A percentile compares a stretch with the other conserved stretches of the same genome.
Evolutionary conservation across 2,888 invertebrate genomes (phyloP).

Genomic region (Epinotia nisella): DNA sequence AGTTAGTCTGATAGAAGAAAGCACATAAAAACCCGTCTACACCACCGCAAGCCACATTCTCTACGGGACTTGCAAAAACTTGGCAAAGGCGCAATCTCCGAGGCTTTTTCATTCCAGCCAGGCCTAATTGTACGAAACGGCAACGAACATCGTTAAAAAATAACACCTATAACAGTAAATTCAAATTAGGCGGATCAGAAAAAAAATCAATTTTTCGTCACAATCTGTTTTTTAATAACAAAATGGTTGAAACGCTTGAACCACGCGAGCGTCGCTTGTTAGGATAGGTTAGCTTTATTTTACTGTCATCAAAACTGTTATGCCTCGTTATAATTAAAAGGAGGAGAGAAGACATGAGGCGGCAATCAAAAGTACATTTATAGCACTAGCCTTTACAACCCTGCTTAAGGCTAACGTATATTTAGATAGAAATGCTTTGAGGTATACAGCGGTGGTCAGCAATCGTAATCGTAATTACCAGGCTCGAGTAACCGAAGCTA

Average conservation of each 20-base stretch:
- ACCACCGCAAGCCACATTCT: constrained; percentile 62
- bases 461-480: constrained; percentile 62
- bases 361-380: background rate
- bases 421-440: constrained; percentile 41
- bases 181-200: constrained; percentile 13
- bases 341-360: background rate
- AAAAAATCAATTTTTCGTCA: constrained; percentile 12
- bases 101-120: constrained; percentile 25
- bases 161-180: constrained; percentile 30
- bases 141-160: constrained; percentile 21
- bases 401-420: constrained; percentile 2
- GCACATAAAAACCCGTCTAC: constrained; percentile 63
- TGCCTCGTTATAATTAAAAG: background rate
- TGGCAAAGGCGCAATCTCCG: constrained; percentile 22
- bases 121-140: constrained; percentile 32
- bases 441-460: constrained; percentile 52
- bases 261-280: constrained; percentile 10
- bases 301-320: background rate
- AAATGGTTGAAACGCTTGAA: constrained; percentile 13
- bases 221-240: constrained; percentile 30
- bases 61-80: constrained; percentile 55
- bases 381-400: background rate
- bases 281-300: constrained; percentile 24
- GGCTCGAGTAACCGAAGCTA: constrained; percentile 59
- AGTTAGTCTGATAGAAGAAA: constrained; percentile 55